These are phyloP conservation scores for Stenoptilia bipunctidactyla DNA, from an alignment of 2,888 invertebrate species.

Conservation along the genomic window DNA sequence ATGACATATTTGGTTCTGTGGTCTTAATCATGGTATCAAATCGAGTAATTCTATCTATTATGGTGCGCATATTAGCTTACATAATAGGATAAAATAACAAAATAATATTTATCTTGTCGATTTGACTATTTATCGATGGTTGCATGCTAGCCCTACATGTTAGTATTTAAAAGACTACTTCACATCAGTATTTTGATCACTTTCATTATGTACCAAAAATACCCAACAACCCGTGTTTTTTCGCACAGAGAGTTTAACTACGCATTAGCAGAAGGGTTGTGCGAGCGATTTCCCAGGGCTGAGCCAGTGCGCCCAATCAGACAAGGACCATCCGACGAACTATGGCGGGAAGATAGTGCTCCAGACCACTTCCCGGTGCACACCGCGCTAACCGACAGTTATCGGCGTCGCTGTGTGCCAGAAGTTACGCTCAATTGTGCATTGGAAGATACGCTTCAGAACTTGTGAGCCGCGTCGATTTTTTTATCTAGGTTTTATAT, in stretches of 20 bases:
- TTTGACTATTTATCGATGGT: too few relatives aligned
- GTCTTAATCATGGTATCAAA: too few relatives aligned
- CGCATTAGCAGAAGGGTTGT: slow-evolving; percentile 5
- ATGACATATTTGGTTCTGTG: too few relatives aligned
- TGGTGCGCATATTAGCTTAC: too few relatives aligned
- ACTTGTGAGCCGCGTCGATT: slow-evolving; percentile 1
- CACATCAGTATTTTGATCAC: slow-evolving; percentile 6
- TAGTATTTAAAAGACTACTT: slow-evolving; percentile 7
- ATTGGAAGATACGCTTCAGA: slow-evolving; percentile 5
- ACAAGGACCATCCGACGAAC: not conserved
- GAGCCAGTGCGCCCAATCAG: not conserved
- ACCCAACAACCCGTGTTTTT: not conserved
- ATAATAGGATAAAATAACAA: too few relatives aligned
- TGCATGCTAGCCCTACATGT: too few relatives aligned
- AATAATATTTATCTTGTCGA: too few relatives aligned
- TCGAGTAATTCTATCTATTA: too few relatives aligned
- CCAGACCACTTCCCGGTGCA: slow-evolving; percentile 4
- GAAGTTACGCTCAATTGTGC: slow-evolving; percentile 3
- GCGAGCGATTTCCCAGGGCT: slow-evolving; percentile 2
- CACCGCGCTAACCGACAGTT: slow-evolving; percentile 1
- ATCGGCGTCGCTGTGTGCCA: slow-evolving; percentile 7
- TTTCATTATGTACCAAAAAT: slow-evolving; percentile 8
- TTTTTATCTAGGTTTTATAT: too few relatives aligned
- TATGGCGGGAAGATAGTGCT: not conserved
- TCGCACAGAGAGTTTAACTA: slow-evolving; percentile 8